These are phyloP conservation scores for Callospermophilus lateralis DNA, from an alignment of 2,113 vertebrate genomes.

Conservation along the genomic window DNA sequence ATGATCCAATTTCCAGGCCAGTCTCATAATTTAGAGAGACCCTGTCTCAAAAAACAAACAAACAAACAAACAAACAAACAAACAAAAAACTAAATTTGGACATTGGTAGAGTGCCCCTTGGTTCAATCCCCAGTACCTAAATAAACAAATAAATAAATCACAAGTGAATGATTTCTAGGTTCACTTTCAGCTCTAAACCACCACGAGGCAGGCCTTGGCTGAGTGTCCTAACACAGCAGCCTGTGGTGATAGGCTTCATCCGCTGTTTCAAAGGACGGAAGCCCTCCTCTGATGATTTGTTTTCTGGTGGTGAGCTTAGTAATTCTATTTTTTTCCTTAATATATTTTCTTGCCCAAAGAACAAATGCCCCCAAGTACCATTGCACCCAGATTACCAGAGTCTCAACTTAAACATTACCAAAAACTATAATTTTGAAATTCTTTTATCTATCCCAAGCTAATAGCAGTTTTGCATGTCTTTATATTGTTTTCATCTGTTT, in stretches of 20 bases:
- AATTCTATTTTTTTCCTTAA: conserved; percentile 37
- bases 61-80: no score
- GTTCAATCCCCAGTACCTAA: no score
- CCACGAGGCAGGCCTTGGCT: neutral
- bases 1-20: no score
- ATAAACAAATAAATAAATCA: neutral
- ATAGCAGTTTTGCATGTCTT: conserved; percentile 80
- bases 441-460: conserved; percentile 80
- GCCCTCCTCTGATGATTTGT: conserved; percentile 56
- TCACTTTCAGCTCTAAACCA: neutral
- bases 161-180: neutral
- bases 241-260: conserved; percentile 16
- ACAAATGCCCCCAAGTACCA: conserved; percentile 77
- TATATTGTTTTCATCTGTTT: conserved; percentile 83
- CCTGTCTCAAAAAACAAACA: no score
- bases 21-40: no score
- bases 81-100: no score
- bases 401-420: conserved; percentile 79
- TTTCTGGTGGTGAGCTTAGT: conserved; percentile 71
- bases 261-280: conserved; percentile 57
- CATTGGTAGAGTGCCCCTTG: no score
- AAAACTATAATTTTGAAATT: conserved; percentile 82
- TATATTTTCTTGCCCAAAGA: conserved; percentile 80
- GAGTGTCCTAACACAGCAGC: neutral
- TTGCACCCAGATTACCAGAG: conserved; percentile 75